Base-by-base conservation (phyloP, 2,888 invertebrate genomes). In the Xylota segnis region DNA sequence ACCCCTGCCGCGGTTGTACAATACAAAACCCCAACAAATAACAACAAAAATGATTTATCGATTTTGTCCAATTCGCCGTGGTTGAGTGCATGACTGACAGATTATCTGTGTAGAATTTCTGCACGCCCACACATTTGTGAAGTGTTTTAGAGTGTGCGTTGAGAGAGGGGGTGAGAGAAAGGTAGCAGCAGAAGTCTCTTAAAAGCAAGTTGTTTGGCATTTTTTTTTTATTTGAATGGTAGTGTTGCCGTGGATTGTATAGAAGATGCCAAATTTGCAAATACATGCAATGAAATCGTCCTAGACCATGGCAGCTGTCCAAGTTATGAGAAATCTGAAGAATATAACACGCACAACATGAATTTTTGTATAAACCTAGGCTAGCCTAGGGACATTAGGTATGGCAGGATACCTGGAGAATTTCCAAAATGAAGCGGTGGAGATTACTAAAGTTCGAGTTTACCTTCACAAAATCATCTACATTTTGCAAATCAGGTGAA, bases 1-100 rank as follows among this genome's bases (percentile, higher is more conserved):
- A 59, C 58, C 72, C 72, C 50, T 59, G 58, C 23, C 7, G 68
- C 27, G 45, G 18, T n/a, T 27, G 37, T 59, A 34, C 12, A 32
- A 59, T 23, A 23, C 2, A 23, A 23, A 23, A 6, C 14, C 9
- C 7, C 18, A n/a, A n/a, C 40, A 18, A 6, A 52, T 29, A 72
- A 50, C 18, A 50, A 72, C 37, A 72, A 63, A 32, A 74, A 74
- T 54, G 54, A 45, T 65, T 65, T 75, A 75, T 75, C 61, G 74
- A 75, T 75, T 75, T 52, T 23, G n/a, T 23, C 12, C 32, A 63
- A 75, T 75, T 75, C 74, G 74, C 74, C 74, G 54, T 10, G n/a
- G 5, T 18, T 27, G n/a, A 54, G 10, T 45, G 54, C 59, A 52
- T 34, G 54, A 32, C 45, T 63, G 74, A 75, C 74, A 65, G 74